Conservation (phyloP, 2,797 vertebrate species). For the Smutsia gigantea region DNA sequence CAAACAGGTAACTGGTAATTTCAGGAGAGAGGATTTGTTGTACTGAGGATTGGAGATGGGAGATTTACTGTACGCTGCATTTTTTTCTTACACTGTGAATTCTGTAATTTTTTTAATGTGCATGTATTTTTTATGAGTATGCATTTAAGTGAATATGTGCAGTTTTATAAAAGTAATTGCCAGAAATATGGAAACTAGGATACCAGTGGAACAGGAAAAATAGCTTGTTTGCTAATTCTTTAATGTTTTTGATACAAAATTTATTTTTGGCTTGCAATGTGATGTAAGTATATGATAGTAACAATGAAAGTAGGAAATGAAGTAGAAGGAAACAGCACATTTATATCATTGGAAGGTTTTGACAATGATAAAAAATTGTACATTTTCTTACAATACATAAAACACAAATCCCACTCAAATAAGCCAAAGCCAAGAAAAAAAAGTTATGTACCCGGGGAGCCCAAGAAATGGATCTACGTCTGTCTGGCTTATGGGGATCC, state of each 20-base stretch:
- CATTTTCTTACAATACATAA: not conserved
- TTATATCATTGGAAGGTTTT: not conserved
- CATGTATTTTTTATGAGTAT: not conserved
- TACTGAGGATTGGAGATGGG: not conserved
- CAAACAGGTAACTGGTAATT: not conserved
- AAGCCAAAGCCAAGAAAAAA: not conserved
- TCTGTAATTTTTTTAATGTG: not conserved
- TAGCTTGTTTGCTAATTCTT: not conserved
- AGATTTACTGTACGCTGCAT: not conserved
- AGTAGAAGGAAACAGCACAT: not conserved
- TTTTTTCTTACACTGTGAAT: not conserved
- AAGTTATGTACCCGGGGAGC: not conserved
- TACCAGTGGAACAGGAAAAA: not conserved
- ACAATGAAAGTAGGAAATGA: constrained; percentile 23
- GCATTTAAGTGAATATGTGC: not conserved
- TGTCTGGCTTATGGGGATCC: not conserved
- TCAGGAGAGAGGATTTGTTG: not conserved
- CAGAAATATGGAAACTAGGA: not conserved
- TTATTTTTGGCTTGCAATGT: not conserved
- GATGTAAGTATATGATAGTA: not conserved
- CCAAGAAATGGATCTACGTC: not conserved
- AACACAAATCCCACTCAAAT: not conserved
- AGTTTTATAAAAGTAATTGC: constrained; percentile 16
- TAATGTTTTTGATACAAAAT: not conserved
- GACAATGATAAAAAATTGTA: not conserved